Conservation (phyloP, 2,888 invertebrate genomes). For the Aphidius colemani region DNA sequence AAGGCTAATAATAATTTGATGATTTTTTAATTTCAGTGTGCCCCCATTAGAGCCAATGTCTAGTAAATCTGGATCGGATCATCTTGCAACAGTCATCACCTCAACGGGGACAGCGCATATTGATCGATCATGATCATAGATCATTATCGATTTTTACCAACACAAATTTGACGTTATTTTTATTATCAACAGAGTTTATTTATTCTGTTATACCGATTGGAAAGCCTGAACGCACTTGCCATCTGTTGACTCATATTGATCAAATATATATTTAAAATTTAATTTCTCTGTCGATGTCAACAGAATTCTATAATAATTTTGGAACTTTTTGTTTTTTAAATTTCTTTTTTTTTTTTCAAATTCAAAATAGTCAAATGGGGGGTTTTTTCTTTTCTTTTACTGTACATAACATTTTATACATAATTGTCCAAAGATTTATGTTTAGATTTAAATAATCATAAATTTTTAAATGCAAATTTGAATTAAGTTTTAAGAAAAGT, state of each 20-base stretch:
- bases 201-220: no score
- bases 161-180: background rate
- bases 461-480: slow-evolving; percentile 15
- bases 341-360: background rate
- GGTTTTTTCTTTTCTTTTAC: slow-evolving; percentile 19
- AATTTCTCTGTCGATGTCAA: no score
- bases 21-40: slow-evolving; percentile 59
- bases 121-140: slow-evolving; percentile 41
- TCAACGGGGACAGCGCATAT: slow-evolving; percentile 57
- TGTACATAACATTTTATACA: slow-evolving; percentile 42
- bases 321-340: no score
- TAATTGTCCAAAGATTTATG: slow-evolving; percentile 43
- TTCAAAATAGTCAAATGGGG: background rate
- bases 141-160: no score
- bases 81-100: slow-evolving; percentile 62
- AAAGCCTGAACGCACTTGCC: slow-evolving; percentile 28
- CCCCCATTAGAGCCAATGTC: slow-evolving; percentile 65
- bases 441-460: slow-evolving; percentile 35
- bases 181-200: background rate
- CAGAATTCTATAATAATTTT: slow-evolving; percentile 10
- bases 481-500: slow-evolving; percentile 36
- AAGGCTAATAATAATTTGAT: background rate
- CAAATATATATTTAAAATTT: background rate
- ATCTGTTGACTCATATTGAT: slow-evolving; percentile 36
- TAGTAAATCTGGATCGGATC: slow-evolving; percentile 57